A percentile compares a stretch with the other conserved stretches of the same genome.
Conservation (phyloP, 2,113 vertebrate species). For the Hyperopisus bebe region DNA sequence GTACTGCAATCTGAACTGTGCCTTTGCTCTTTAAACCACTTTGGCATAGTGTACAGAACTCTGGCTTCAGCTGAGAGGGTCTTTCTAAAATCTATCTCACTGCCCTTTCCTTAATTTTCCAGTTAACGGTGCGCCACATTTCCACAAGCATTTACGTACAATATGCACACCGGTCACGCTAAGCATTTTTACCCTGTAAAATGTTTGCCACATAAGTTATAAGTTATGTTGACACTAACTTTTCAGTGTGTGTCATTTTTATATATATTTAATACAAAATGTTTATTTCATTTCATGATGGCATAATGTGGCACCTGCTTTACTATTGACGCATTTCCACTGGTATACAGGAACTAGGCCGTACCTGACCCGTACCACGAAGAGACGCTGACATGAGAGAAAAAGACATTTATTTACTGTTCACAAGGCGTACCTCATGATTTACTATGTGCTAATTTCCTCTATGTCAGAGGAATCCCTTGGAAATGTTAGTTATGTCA, state of each 20-base stretch:
- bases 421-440: background rate
- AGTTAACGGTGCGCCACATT: background rate
- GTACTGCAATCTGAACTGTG: background rate
- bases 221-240: background rate
- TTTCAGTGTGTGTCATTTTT: background rate
- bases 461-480: background rate
- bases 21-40: background rate
- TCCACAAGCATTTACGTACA: background rate
- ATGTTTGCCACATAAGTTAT: background rate
- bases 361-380: background rate
- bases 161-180: background rate
- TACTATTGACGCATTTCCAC: background rate
- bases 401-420: background rate
- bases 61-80: background rate
- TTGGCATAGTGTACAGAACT: background rate
- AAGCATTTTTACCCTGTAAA: background rate
- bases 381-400: background rate
- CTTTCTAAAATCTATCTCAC: background rate
- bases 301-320: background rate
- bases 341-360: background rate
- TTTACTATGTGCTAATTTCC: background rate
- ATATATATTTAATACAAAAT: background rate
- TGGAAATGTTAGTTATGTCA: background rate
- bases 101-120: background rate
- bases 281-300: background rate